Percentiles rank a stretch among this genome's conserved stretches.
Evolutionary conservation across 2,888 invertebrate genomes (phyloP).

Genomic region (Aspidiotus rigidus): DNA sequence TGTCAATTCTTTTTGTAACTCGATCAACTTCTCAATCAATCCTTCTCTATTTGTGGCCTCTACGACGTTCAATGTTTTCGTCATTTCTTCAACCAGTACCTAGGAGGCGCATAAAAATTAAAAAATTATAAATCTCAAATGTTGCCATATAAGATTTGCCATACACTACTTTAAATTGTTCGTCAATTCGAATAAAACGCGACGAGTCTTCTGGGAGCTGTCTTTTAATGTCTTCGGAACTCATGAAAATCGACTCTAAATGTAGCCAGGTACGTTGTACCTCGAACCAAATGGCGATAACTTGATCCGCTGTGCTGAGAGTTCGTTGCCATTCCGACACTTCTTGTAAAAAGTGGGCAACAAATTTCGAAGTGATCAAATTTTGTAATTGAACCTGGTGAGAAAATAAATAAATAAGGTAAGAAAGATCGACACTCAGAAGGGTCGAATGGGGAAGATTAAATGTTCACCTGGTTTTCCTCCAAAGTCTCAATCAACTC

Average conservation of each 20-base stretch:
- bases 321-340: slow-evolving; percentile 91
- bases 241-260: slow-evolving; percentile 95
- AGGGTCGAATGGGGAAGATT: too few relatives aligned
- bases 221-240: slow-evolving; percentile 89
- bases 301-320: slow-evolving; percentile 85
- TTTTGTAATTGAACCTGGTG: slow-evolving; percentile 82
- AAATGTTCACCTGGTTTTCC: slow-evolving; percentile 75
- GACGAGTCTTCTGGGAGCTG: slow-evolving; percentile 89
- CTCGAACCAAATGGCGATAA: slow-evolving; percentile 85
- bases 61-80: slow-evolving; percentile 77
- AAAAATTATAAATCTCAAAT: too few relatives aligned
- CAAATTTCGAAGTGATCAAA: slow-evolving; percentile 91
- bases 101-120: neutral
- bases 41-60: slow-evolving; percentile 80
- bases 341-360: slow-evolving; percentile 88
- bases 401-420: neutral
- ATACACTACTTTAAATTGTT: slow-evolving; percentile 66
- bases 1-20: slow-evolving; percentile 71
- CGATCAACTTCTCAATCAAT: slow-evolving; percentile 67
- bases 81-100: slow-evolving; percentile 62
- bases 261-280: slow-evolving; percentile 96
- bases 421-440: neutral
- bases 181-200: slow-evolving; percentile 82
- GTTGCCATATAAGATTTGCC: neutral
- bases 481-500: slow-evolving; percentile 93